A percentile compares a stretch with the other conserved stretches of the same genome.
phyloP scores from a whole-genome alignment of 92 coral and sea anemone species.

The Palythoa grandiflora region DNA sequence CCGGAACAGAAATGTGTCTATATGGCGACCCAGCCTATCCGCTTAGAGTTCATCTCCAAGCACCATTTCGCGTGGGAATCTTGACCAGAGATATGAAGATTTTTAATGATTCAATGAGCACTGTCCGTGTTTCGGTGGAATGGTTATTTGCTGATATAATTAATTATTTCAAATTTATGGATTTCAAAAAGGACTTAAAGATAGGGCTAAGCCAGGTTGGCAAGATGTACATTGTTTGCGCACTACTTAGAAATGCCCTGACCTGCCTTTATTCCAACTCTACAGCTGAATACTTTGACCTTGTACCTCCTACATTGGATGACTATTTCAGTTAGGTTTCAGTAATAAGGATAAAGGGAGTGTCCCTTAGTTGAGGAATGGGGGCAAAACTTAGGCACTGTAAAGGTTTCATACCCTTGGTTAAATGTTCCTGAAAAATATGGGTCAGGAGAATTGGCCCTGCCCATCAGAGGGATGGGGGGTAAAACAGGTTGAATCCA shows the following conservation, averaged over 20 bases:
- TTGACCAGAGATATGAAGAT: conserved; percentile 51
- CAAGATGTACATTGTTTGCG: conserved; percentile 47
- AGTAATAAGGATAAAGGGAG: conserved; percentile 56
- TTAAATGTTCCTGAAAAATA: conserved; percentile 55
- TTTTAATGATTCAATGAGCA: conserved; percentile 63
- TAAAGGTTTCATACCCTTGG: conserved; percentile 53
- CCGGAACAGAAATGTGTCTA: conserved; percentile 56
- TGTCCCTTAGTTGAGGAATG: conserved; percentile 51
- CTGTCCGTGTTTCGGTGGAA: conserved; percentile 61
- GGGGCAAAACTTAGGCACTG: conserved; percentile 54
- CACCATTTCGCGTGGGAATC: conserved; percentile 52
- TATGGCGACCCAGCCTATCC: conserved; percentile 68
- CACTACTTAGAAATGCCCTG: conserved; percentile 46
- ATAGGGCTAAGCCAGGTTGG: conserved; percentile 51
- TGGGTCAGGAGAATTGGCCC: conserved; percentile 49
- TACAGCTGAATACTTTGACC: conserved; percentile 59
- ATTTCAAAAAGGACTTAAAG: conserved; percentile 57
- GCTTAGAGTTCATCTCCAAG: conserved; percentile 28
- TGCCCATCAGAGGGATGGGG: conserved; percentile 40
- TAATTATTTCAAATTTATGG: conserved; percentile 52
- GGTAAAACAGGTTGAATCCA: conserved; percentile 38
- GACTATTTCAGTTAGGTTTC: conserved; percentile 53
- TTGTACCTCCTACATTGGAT: conserved; percentile 57
- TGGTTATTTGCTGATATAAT: conserved; percentile 63
- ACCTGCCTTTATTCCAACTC: conserved; percentile 56